Evolutionary conservation across 2,797 vertebrate genomes (phyloP).

Genomic region (Sebastes flavidus): DNA sequence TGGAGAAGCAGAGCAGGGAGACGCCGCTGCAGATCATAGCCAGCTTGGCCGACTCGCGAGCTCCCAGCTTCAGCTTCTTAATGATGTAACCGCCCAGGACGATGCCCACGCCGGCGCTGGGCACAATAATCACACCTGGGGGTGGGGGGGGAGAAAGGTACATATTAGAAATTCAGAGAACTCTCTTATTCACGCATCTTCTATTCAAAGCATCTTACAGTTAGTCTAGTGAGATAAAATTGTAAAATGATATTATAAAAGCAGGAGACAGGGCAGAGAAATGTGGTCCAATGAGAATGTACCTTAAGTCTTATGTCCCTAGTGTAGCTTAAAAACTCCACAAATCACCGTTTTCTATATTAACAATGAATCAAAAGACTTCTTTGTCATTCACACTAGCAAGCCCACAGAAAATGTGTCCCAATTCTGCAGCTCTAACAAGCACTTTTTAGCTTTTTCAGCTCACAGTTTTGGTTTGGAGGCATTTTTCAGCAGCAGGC

Average conservation of each 20-base stretch:
- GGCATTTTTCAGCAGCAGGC: too few relatives aligned
- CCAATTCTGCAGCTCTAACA: not conserved
- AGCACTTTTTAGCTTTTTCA: not conserved
- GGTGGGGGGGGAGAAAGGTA: not conserved
- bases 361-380: not conserved
- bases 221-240: not conserved
- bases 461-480: too few relatives aligned
- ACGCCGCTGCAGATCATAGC: conserved; percentile 99
- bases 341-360: not conserved
- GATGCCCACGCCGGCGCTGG: conserved; percentile 97
- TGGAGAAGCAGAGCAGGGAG: conserved; percentile 97
- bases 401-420: not conserved
- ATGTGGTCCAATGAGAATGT: not conserved
- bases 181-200: not conserved
- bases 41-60: conserved; percentile 95
- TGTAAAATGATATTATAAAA: not conserved
- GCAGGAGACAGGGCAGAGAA: not conserved
- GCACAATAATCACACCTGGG: conserved; percentile 95
- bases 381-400: not conserved
- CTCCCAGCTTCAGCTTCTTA: conserved; percentile 97
- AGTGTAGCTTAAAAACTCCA: not conserved
- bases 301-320: not conserved
- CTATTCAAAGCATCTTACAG: not conserved
- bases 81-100: conserved; percentile 98
- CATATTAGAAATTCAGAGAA: not conserved